Percentiles rank a stretch among this genome's conserved stretches.
These are phyloP conservation scores for Pseudorasbora parva DNA, from an alignment of 2,113 vertebrate species.

Conservation along the genomic window DNA sequence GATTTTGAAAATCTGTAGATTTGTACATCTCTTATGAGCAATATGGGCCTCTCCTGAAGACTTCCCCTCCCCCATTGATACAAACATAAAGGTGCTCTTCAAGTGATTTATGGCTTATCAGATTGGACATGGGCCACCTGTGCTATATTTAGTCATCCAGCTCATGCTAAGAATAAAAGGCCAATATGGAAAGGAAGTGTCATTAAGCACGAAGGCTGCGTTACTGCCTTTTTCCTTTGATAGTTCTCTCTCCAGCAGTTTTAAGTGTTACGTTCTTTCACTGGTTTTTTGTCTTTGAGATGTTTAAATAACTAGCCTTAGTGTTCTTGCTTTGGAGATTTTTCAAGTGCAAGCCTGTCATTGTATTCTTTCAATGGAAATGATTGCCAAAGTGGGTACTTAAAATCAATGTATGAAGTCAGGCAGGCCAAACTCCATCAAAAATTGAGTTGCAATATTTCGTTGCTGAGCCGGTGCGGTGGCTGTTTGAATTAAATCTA, in stretches of 20 bases:
- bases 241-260: background rate
- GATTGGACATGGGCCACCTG: slow-evolving; percentile 13
- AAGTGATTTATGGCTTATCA: slow-evolving; percentile 55
- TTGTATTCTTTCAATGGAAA: slow-evolving; percentile 5
- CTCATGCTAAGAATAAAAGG: slow-evolving; percentile 36
- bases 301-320: background rate
- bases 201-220: background rate
- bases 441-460: background rate
- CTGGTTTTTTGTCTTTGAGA: background rate
- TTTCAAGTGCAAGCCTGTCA: background rate
- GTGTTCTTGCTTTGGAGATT: background rate
- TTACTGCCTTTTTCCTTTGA: background rate
- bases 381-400: background rate
- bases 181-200: slow-evolving; percentile 12
- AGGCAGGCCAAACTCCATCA: background rate
- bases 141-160: slow-evolving; percentile 46
- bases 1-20: background rate
- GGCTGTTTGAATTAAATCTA: background rate
- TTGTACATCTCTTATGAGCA: background rate
- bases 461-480: background rate
- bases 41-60: background rate
- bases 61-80: background rate
- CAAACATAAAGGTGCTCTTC: slow-evolving; percentile 42
- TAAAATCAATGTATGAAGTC: background rate
- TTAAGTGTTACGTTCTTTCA: background rate